Base-by-base conservation (phyloP, 2,888 invertebrate species). In the Parasteatoda lunata region DNA sequence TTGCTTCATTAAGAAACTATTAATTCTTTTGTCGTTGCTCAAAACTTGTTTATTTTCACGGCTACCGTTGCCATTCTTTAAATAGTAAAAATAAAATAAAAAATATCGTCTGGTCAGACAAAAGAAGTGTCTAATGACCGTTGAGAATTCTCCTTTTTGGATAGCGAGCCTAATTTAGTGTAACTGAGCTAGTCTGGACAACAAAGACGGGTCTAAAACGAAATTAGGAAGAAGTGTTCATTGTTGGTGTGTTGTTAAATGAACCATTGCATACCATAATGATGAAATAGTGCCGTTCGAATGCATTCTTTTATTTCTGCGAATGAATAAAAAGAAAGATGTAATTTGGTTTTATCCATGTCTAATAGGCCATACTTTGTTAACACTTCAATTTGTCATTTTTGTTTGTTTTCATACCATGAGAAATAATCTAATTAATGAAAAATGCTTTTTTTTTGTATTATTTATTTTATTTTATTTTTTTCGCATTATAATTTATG, bases 171-270 rank as follows among this genome's bases (percentile, higher is more conserved):
- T 77, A 86, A 86, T 80, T 80, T 77, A 54, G 71, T 80, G 85
- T 77, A 77, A 81, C 85, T 69, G 52, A 81, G 71, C 72, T 66
- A 45, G 52, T 11, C 65, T 59, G 68, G 65, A 77, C 84, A 86
- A 59, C 85, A 86, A 86, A 77, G 85, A 52, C 52, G 30, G 54
- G 51, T 54, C 69, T 59, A 54, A 66, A 54, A 52, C 71, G 66
- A 76, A 85, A 84, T 72, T 75, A 85, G 65, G 52, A 79, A 69
- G n/a, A 47, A 3, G 51, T 45, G n/a, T 78, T 84, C 51, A 69
- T 78, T 84, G 78, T 82, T 15, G 47, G n/a, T 70, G 65, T 65
- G 69, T 59, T 15, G 66, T 66, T 86, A 80, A 84, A 81, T 77
- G 85, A 77, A 30, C 69, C 81, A 75, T 30, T 49, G 7, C 72